phyloP scores from a whole-genome alignment of 2,888 invertebrate species.

The Troides oblongomaculatus region DNA sequence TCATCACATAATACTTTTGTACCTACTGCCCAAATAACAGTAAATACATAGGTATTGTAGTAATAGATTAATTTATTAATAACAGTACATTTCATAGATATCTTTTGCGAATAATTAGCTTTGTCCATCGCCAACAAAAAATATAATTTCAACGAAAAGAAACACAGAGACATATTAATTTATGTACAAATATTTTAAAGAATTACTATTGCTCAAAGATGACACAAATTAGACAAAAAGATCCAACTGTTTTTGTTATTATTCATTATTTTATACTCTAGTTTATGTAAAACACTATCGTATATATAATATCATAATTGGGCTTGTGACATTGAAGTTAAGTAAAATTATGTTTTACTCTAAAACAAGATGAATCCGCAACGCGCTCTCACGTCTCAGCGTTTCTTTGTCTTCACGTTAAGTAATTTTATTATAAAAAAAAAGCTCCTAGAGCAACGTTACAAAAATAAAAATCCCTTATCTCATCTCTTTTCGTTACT shows the following conservation, averaged over 20 bases:
- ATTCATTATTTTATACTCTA: conserved; percentile 12
- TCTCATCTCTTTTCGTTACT: neutral
- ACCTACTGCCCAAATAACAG: no score
- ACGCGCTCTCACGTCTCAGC: conserved; percentile 9
- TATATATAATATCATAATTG: conserved; percentile 22
- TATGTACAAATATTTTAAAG: no score
- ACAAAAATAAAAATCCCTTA: neutral
- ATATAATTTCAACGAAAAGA: no score
- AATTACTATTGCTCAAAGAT: neutral
- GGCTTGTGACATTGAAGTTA: conserved; percentile 17
- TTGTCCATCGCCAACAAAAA: no score
- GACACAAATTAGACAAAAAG: conserved; percentile 6
- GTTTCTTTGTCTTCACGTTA: conserved; percentile 16
- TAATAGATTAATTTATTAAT: no score
- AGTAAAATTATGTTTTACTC: conserved; percentile 10
- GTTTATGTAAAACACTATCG: conserved; percentile 5
- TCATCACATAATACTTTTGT: no score
- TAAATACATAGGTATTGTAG: no score
- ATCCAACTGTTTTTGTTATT: neutral
- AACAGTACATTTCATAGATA: no score
- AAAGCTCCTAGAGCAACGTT: neutral
- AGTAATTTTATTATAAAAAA: conserved; percentile 7
- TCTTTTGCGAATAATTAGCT: no score
- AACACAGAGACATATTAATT: no score
- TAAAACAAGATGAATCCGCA: conserved; percentile 7